phyloP scores from a whole-genome alignment of 35 echinoderm and acorn worm species.

The Strongylocentrotus purpuratus region DNA sequence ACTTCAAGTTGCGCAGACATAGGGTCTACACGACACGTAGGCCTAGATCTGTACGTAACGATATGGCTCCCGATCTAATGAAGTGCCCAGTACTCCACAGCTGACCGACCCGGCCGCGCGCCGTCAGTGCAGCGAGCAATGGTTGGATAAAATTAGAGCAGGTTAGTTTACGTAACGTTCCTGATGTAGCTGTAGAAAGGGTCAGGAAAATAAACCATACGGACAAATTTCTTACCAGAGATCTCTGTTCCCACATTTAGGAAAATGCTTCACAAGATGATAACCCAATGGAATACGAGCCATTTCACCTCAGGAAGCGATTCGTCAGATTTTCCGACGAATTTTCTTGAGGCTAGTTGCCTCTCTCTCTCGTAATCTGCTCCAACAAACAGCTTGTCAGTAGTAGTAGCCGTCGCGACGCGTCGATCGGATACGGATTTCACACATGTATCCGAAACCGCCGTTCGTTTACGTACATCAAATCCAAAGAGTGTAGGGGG shows the following conservation, averaged over 20 bases:
- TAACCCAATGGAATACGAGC: conserved; percentile 10
- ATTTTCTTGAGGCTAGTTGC: background rate
- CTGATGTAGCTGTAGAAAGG: background rate
- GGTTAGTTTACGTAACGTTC: background rate
- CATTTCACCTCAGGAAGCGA: background rate
- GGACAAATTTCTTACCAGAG: background rate
- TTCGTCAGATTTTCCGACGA: conserved; percentile 11
- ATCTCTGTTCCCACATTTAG: conserved; percentile 24
- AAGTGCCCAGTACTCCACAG: too few species aligned
- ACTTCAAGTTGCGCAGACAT: too few species aligned
- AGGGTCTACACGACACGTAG: too few species aligned
- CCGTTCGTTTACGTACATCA: too few species aligned
- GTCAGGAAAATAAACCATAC: background rate
- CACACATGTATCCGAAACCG: too few species aligned
- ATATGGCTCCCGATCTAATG: too few species aligned
- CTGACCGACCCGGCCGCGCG: background rate
- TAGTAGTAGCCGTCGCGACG: too few species aligned
- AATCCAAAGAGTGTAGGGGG: too few species aligned
- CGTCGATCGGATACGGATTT: too few species aligned
- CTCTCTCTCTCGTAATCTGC: too few species aligned
- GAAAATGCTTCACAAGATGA: background rate
- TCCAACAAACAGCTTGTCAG: too few species aligned
- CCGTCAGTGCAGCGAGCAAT: background rate
- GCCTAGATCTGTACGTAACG: too few species aligned
- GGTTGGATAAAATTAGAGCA: background rate